Evolutionary conservation across 2,113 vertebrate genomes (phyloP), one percentile per base, ranked within the genome.

Genomic region (Microcebus murinus): DNA sequence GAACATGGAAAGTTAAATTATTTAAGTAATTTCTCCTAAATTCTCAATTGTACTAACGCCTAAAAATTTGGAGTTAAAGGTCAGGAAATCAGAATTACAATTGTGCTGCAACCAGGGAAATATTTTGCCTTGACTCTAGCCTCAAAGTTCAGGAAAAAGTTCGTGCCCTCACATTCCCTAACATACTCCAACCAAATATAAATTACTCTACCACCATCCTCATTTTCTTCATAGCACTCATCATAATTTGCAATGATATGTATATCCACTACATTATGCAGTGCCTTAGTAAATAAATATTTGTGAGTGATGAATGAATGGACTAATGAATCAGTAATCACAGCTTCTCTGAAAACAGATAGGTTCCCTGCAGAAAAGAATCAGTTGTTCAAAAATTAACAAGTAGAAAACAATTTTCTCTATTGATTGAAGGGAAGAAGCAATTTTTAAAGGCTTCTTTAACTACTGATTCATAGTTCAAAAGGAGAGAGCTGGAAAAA

Each of bases 371-470:
- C 39, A 84, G 42, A 87, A 92, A 45, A 91, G 15, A 95, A 68
- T 77, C 8, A 80, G 1, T 36, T 81, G 6, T 31, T 90, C 67
- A 91, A 86, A 42, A 77, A n/a, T 59, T 89, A 77, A 81, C 36
- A 93, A 87, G 34, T 27, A 12, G 29, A 87, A 89, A 87, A 74
- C 36, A 36, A 50, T 76, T 93, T 96, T 85, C 34, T 87, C 55
- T n/a, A 14, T 70, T 76, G 17, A 50, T 86, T 87, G 9, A 94
- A 95, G 10, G 31, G 1, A 96, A 94, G 45, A 89, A 93, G 9
- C 15, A 70, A 87, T 83, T 85, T 88, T 90, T 61, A 97, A 93
- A 93, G 34, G n/a, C 48, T 83, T 91, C 11, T 36, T 71, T 82
- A 71, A 48, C 21, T n/a, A 73, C 3, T 59, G 3, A 42, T 81